A percentile compares a stretch with the other conserved stretches of the same genome.
Conservation (phyloP, 2,797 vertebrate species). For the Microhierax caerulescens region DNA sequence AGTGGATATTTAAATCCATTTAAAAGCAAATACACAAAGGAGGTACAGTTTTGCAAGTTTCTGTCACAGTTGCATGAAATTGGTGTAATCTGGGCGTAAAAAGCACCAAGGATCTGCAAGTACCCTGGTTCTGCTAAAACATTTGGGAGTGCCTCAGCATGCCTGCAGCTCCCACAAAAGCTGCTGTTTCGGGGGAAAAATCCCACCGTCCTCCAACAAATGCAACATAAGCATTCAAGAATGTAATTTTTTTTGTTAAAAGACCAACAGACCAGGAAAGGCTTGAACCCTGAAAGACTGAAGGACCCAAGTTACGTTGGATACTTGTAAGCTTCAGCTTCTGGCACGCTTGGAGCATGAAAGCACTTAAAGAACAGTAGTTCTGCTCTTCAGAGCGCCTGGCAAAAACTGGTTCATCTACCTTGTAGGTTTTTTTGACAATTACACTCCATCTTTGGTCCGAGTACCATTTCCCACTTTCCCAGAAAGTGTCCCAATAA, state of each 20-base stretch:
- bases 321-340: not conserved
- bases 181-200: not conserved
- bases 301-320: not conserved
- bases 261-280: not conserved
- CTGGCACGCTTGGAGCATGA: not conserved
- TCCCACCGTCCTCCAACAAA: not conserved
- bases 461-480: not conserved
- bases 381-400: not conserved
- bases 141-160: accelerated
- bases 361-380: not conserved
- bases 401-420: not conserved
- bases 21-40: not conserved
- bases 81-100: not conserved
- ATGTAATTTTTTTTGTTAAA: not conserved
- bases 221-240: not conserved
- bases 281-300: not conserved
- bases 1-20: not conserved
- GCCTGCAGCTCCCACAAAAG: not conserved
- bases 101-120: not conserved
- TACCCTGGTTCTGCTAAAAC: not conserved
- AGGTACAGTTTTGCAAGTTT: not conserved
- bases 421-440: not conserved
- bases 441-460: not conserved
- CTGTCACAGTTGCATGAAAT: not conserved
- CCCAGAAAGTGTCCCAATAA: not conserved